Conservation (phyloP, 92 coral and sea anemone species). For the Actinernus sp. region DNA sequence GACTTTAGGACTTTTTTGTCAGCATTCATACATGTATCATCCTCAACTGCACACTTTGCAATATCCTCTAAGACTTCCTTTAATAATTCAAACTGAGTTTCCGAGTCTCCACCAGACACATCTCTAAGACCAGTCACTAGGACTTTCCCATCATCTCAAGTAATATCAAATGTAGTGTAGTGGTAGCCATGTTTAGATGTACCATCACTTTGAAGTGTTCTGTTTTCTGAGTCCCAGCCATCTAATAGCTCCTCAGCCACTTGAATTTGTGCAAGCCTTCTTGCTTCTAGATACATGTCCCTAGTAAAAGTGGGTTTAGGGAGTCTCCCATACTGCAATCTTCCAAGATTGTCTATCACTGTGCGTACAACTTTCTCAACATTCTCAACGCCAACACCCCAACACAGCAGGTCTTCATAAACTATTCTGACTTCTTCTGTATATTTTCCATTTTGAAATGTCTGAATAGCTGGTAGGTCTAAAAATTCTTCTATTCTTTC, state of each 20-base stretch:
- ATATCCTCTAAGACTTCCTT: constrained; percentile 45
- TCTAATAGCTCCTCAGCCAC: constrained; percentile 26
- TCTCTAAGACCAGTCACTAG: constrained; percentile 35
- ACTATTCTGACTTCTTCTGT: constrained; percentile 32
- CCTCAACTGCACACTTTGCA: constrained; percentile 35
- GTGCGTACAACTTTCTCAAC: constrained; percentile 36
- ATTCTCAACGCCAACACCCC: constrained; percentile 45
- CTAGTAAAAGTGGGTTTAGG: constrained; percentile 18
- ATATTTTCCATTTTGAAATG: constrained; percentile 44
- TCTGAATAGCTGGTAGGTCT: constrained; percentile 29
- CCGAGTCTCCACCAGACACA: constrained; percentile 26
- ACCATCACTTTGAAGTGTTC: too few species aligned
- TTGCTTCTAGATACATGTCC: constrained; percentile 39
- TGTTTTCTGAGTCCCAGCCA: constrained; percentile 35
- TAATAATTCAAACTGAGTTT: constrained; percentile 32
- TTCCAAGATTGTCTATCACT: constrained; percentile 24
- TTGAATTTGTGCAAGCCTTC: constrained; percentile 36
- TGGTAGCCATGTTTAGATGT: constrained; percentile 34
- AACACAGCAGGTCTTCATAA: constrained; percentile 16
- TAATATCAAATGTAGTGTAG: constrained; percentile 32
- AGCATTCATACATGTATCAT: constrained; percentile 11
- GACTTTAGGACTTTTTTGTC: constrained; percentile 20
- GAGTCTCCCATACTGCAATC: constrained; percentile 32
- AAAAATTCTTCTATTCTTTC: too few species aligned
- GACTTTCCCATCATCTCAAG: constrained; percentile 21